Evolutionary conservation across 1,140 invertebrate species (phyloP), one percentile per base, ranked within the genome.

Genomic region (Elysia chlorotica): DNA sequence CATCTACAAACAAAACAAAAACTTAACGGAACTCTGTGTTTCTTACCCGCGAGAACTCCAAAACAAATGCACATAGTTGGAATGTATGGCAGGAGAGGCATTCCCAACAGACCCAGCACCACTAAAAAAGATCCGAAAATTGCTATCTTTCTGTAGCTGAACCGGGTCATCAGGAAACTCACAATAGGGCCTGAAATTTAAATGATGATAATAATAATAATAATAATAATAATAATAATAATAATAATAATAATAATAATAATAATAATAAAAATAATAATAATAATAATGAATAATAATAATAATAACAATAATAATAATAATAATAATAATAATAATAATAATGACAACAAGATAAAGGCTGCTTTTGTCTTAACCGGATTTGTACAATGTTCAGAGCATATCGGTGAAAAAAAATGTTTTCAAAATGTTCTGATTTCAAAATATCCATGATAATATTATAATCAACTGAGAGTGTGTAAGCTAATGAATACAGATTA

Each of bases 131-230:
- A 74, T 14, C 81, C 81, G 65, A 77, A 14, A 19, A 78, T 41
- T 23, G 77, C 62, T 25, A 82, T 77, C 30, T 71, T 74, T 6
- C 79, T 65, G 56, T 77, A 77, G 31, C 53, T 73, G 31, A 79
- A 77, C 48, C 62, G 75, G 2, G 74, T 75, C 76, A 82, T 80
- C 54, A 82, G 62, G 48, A 73, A 77, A 67, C 79, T 80, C 19
- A 69, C 76, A 23, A 82, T 53, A 6, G 80, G 80, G 30, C 80
- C 80, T 81, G n/a, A n/a, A n/a, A n/a, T n/a, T n/a, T n/a, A n/a
- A n/a, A n/a, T n/a, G n/a, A n/a, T n/a, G n/a, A n/a, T n/a, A n/a
- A n/a, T n/a, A n/a, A n/a, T n/a, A n/a, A n/a, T n/a, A n/a, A n/a
- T n/a, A n/a, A n/a, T n/a, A n/a, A n/a, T n/a, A n/a, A n/a, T n/a